Evolutionary conservation across 2,797 vertebrate genomes (phyloP).

Genomic region (Meriones psammophilus): DNA sequence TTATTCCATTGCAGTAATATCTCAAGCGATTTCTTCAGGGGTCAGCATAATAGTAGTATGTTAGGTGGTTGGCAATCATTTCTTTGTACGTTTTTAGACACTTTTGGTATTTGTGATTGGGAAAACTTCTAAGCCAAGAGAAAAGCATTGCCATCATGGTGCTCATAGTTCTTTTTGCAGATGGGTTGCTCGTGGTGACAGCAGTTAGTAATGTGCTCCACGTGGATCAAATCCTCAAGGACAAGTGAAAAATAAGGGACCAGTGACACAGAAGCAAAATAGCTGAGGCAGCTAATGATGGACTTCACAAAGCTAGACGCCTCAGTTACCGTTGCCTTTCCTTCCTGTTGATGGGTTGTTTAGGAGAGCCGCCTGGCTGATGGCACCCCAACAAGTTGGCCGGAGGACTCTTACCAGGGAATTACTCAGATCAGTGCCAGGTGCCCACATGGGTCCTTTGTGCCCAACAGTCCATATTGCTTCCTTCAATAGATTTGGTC

Average conservation of each 20-base stretch:
- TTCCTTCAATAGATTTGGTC: not conserved
- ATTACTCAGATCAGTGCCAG: not conserved
- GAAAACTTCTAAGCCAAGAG: slow-evolving; percentile 22
- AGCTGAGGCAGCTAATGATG: not conserved
- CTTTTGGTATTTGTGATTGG: slow-evolving; percentile 35
- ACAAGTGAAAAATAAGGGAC: slow-evolving; percentile 17
- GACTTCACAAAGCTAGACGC: not conserved
- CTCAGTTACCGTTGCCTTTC: not conserved
- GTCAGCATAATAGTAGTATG: slow-evolving; percentile 28
- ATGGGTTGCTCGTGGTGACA: not conserved
- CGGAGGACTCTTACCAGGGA: not conserved
- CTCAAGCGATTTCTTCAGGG: slow-evolving; percentile 24
- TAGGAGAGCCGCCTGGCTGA: not conserved
- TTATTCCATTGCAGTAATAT: slow-evolving; percentile 49
- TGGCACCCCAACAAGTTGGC: not conserved
- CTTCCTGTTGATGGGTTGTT: not conserved
- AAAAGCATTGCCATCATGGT: not conserved
- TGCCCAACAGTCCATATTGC: not conserved
- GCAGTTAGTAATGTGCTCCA: not conserved
- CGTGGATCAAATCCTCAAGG: slow-evolving; percentile 9
- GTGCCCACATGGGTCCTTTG: not conserved
- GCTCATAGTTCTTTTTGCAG: not conserved
- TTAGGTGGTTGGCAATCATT: not conserved
- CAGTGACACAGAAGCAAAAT: slow-evolving; percentile 3
- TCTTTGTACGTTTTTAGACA: not conserved